Evolutionary conservation across 2,888 invertebrate species (phyloP), one percentile per base, ranked within the genome.

Genomic region (Drosophila nigricruria): DNA sequence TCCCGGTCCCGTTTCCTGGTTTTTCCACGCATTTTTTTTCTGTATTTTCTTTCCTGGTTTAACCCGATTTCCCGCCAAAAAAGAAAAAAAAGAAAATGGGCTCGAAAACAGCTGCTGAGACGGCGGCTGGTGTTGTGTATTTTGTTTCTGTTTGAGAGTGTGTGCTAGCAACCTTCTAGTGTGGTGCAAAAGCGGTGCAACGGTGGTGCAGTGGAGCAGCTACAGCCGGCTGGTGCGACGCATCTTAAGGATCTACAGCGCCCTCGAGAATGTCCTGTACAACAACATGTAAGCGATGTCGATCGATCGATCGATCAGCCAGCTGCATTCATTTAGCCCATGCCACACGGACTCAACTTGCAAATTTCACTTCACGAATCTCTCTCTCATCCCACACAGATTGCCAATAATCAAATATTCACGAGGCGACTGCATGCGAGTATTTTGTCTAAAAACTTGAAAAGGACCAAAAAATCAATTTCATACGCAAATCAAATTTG

Each of bases 401-500:
- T 63, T 38, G 49, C 10, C n/a, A 20, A 47, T 34, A 53, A 20
- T 66, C 14, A 47, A 38, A 66, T 20, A 61, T 58, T 27, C 23
- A 70, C 76, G 27, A 25, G 14, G 27, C 30, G 42, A 54, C 36
- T 49, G 27, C 57, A 18, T 54, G 23, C 14, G 23, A 27, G 18
- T 18, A 47, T 38, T 52, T 36, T 53, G 53, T n/a, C 23, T 45
- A 32, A 61, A 38, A 36, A 18, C 27, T 14, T 42, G 25, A 20
- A 63, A 68, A 77, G 8, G 18, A 23, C 20, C 18, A 61, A 72
- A 68, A 67, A 76, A 76, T 77, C 76, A 77, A 77, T 76, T 61
- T 69, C 47, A 14, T 73, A 64, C 60, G 73, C 77, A 76, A 76
- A 76, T 76, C 60, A 68, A 62, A 71, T 67, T 74, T 56, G 47